phyloP scores from a whole-genome alignment of 2,888 invertebrate genomes.

The Eupithecia dodoneata region DNA sequence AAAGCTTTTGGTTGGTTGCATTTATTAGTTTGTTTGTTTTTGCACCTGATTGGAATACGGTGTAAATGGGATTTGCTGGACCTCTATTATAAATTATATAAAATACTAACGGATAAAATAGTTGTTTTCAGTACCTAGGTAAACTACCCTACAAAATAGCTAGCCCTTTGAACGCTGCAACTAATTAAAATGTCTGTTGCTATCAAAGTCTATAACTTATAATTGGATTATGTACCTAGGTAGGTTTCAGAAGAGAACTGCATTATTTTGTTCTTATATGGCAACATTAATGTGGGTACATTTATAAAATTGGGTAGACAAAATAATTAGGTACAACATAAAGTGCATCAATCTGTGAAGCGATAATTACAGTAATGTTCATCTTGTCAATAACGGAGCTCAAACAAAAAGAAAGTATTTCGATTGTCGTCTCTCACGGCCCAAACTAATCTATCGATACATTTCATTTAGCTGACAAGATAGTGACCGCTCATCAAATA shows the following conservation, averaged over 20 bases:
- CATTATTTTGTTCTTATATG: not conserved
- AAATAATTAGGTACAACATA: conserved; percentile 44
- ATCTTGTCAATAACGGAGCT: conserved; percentile 70
- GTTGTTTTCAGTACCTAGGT: not conserved
- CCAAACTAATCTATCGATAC: conserved; percentile 83
- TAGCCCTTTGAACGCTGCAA: not conserved
- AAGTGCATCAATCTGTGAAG: conserved; percentile 57
- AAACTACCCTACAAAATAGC: not conserved
- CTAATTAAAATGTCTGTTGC: conserved; percentile 1
- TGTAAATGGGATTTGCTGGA: conserved; percentile 28
- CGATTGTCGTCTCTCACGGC: conserved; percentile 79
- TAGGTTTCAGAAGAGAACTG: not conserved
- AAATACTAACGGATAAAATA: conserved; percentile 15
- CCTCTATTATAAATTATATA: conserved; percentile 23
- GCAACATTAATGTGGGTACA: not conserved
- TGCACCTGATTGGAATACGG: conserved; percentile 30
- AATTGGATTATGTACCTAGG: not conserved
- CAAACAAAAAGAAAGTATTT: conserved; percentile 74
- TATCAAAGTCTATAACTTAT: not conserved
- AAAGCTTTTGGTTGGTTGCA: conserved; percentile 44
- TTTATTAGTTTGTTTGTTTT: conserved; percentile 41
- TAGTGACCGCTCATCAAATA: conserved; percentile 84
- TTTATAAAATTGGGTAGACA: conserved; percentile 31
- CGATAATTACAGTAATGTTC: conserved; percentile 69
- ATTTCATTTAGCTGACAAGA: conserved; percentile 84